Conservation (phyloP, 2,797 vertebrate species). For the Alauda arvensis region DNA sequence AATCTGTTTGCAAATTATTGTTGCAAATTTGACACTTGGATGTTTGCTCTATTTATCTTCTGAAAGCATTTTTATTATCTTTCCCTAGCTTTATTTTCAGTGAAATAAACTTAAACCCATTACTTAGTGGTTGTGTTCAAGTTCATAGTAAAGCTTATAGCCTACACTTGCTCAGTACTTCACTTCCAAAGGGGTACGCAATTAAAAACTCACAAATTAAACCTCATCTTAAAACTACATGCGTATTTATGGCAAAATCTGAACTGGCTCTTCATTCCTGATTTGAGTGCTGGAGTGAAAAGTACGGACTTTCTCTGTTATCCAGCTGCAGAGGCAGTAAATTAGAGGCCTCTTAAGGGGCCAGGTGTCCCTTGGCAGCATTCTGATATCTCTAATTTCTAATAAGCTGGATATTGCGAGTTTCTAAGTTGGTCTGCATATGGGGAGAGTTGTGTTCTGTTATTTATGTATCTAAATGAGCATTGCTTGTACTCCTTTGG, state of each 20-base stretch:
- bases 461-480: background rate
- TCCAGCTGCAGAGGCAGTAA: slow-evolving; percentile 29
- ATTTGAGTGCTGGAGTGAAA: background rate
- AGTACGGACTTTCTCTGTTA: background rate
- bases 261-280: background rate
- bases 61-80: background rate
- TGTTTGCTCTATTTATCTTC: background rate
- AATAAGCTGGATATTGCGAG: background rate
- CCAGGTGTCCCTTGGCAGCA: slow-evolving; percentile 42
- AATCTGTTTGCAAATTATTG: background rate
- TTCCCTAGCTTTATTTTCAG: background rate
- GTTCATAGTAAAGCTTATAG: background rate
- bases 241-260: background rate
- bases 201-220: background rate
- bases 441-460: background rate
- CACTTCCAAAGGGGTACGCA: background rate
- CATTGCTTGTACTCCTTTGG: background rate
- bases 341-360: slow-evolving; percentile 34
- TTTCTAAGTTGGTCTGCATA: background rate
- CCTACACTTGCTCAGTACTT: background rate
- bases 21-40: background rate
- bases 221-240: background rate
- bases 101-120: background rate
- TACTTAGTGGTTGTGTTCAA: background rate
- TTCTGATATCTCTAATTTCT: slow-evolving; percentile 1